These are phyloP conservation scores for Bembecia ichneumoniformis DNA, from an alignment of 2,888 invertebrate species.

Conservation along the genomic window DNA sequence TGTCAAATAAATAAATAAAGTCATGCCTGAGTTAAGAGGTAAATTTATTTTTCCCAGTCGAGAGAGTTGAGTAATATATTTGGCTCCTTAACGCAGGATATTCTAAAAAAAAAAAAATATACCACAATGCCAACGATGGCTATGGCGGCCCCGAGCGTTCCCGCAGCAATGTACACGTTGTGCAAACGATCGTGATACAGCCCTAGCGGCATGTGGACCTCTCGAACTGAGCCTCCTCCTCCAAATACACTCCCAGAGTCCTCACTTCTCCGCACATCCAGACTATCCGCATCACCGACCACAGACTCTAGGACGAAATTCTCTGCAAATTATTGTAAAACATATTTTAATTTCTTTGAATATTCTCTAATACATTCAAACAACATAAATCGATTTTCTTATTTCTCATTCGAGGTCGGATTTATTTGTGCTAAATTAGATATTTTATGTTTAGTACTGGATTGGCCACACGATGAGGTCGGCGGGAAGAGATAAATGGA, in stretches of 20 bases:
- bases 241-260: slow-evolving; percentile 24
- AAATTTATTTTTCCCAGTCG: too few relatives aligned
- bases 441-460: too few relatives aligned
- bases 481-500: too few relatives aligned
- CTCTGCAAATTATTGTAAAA: slow-evolving; percentile 53
- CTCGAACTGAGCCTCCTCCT: slow-evolving; percentile 52
- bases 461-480: too few relatives aligned
- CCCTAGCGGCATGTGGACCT: slow-evolving; percentile 71
- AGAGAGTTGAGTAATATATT: too few relatives aligned
- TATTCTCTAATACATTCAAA: too few relatives aligned
- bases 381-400: too few relatives aligned
- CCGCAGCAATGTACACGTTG: slow-evolving; percentile 85
- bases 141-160: slow-evolving; percentile 81
- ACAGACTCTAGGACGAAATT: slow-evolving; percentile 80
- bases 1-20: too few relatives aligned
- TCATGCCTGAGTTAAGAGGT: too few relatives aligned
- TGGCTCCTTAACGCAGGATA: too few relatives aligned
- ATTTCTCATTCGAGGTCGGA: too few relatives aligned
- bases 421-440: too few relatives aligned
- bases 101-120: slow-evolving; percentile 44
- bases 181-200: slow-evolving; percentile 77
- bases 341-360: background rate
- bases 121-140: slow-evolving; percentile 82
- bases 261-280: slow-evolving; percentile 54
- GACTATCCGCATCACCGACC: slow-evolving; percentile 37